Evolutionary conservation across 1,140 invertebrate genomes (phyloP).

Genomic region (Sinonovacula constricta): DNA sequence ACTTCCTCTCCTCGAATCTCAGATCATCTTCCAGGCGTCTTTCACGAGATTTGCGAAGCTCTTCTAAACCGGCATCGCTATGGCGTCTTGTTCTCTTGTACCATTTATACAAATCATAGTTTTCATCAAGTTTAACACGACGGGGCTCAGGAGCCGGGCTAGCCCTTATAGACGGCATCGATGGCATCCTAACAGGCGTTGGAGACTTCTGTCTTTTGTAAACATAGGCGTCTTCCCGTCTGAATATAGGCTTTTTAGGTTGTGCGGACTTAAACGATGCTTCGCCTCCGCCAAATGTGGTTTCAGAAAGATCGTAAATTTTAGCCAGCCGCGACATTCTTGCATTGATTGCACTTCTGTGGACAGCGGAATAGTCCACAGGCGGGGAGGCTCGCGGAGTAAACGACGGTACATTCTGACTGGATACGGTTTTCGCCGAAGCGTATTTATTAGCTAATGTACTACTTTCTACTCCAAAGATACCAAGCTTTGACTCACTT

Average conservation of each 20-base stretch:
- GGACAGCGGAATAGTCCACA: not conserved
- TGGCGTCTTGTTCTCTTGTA: not conserved
- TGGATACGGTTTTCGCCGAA: not conserved
- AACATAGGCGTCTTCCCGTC: conserved; percentile 38
- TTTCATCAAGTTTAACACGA: not conserved
- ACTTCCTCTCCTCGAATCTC: not conserved
- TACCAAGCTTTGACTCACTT: conserved; percentile 62
- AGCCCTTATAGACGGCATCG: not conserved
- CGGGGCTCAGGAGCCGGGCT: not conserved
- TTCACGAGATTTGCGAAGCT: not conserved
- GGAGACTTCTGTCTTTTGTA: conserved; percentile 28
- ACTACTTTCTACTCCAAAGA: conserved; percentile 30
- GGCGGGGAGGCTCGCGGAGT: conserved; percentile 7
- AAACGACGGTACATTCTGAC: not conserved
- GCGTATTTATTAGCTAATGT: conserved; percentile 24
- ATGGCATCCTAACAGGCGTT: not conserved
- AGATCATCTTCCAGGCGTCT: not conserved
- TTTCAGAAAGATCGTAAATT: not conserved
- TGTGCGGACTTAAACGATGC: conserved; percentile 2
- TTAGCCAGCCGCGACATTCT: not conserved
- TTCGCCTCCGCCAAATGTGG: not conserved
- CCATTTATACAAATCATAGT: conserved; percentile 25
- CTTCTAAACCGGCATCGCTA: conserved; percentile 38
- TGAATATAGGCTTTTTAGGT: conserved; percentile 31
- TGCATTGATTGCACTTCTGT: not conserved